Evolutionary conservation across 2,113 vertebrate genomes (phyloP), one percentile per base, ranked within the genome.

Genomic region (Hippocampus abdominalis): DNA sequence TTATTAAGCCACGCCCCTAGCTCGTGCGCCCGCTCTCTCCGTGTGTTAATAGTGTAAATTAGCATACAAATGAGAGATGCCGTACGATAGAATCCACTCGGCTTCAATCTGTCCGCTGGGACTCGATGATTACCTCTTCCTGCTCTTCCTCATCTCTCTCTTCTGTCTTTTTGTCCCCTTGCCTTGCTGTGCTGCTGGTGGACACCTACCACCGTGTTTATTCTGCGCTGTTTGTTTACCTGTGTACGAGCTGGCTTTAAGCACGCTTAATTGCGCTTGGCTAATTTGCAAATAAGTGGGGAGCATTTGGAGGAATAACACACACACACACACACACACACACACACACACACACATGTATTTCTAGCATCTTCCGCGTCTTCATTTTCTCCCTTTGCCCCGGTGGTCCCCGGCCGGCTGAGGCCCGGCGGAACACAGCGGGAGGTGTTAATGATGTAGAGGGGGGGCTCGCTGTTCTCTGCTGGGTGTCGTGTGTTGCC

Each of bases 1-100:
- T 83, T 82, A 81, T 83, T 80, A 68, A 80, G 61, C 74, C 57
- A 66, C 72, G 66, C 68, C 68, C 62, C 68, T 59, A 70, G 65
- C 68, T 68, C 54, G 48, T 67, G 42, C 65, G 69, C 67, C 71
- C 65, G 51, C 63, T 69, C 75, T 69, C 72, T 36, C 54, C 63
- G 57, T 65, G 72, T 70, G 78, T 80, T 90, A 84, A 90, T 88
- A 80, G 80, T 64, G 75, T 69, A 78, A 86, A 90, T 90, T 90
- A 89, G 84, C 89, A 90, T 90, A 89, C 88, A 89, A 90, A 90
- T 89, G 88, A 89, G 85, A 86, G 87, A 72, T 86, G 72, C 78
- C 76, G 73, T 84, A 78, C 74, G 86, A 87, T 82, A 73, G 81
- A 84, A 85, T 86, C 85, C 81, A 65, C 76, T 86, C 82, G 76